Evolutionary conservation across 2,797 vertebrate species (phyloP).

Genomic region (Spondyliosoma cantharus): DNA sequence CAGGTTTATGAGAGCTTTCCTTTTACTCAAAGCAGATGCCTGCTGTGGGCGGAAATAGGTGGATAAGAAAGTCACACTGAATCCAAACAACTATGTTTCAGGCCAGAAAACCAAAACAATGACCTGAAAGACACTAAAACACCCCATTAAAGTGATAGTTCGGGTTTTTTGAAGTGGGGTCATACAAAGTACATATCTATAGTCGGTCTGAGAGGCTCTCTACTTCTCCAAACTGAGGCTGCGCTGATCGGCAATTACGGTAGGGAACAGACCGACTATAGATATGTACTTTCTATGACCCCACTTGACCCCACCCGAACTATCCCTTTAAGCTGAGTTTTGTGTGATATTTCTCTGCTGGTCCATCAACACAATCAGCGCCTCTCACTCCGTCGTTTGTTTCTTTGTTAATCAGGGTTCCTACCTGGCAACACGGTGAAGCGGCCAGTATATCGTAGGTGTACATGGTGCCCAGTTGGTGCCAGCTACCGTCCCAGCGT

Average conservation of each 20-base stretch:
- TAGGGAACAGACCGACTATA: too few species aligned
- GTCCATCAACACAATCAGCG: neutral
- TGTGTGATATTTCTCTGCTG: neutral
- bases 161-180: too few species aligned
- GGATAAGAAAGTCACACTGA: neutral
- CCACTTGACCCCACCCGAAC: too few species aligned
- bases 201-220: too few species aligned
- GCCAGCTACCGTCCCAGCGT: conserved; percentile 99
- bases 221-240: too few species aligned
- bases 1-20: neutral
- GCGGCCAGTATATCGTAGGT: conserved; percentile 99
- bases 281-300: too few species aligned
- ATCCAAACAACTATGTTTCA: neutral
- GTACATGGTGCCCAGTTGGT: conserved; percentile 99
- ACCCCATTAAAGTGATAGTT: too few species aligned
- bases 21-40: neutral
- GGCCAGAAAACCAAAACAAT: neutral
- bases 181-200: too few species aligned
- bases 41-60: too few species aligned
- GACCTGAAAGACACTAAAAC: neutral
- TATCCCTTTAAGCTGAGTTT: too few species aligned
- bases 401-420: neutral
- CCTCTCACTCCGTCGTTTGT: neutral
- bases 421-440: conserved; percentile 98
- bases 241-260: too few species aligned